Conservation (phyloP, 2,888 invertebrate genomes). For the Hirtodrosophila trivittata region DNA sequence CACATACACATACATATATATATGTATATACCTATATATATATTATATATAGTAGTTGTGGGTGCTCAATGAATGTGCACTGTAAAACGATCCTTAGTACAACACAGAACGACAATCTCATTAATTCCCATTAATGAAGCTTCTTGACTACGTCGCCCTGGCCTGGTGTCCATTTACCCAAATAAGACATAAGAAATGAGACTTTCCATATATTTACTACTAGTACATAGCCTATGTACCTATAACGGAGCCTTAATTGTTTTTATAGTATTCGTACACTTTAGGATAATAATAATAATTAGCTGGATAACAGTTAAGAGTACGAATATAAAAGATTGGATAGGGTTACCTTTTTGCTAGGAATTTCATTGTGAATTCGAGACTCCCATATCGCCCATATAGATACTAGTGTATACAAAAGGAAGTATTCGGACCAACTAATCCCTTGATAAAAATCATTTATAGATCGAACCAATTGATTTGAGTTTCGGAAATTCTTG, state of each 20-base stretch:
- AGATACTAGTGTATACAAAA: too few relatives aligned
- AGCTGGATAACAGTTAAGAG: not conserved
- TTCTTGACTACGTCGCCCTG: slow-evolving; percentile 20
- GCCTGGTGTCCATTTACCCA: slow-evolving; percentile 42
- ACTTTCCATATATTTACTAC: slow-evolving; percentile 40
- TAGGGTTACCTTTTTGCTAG: slow-evolving; percentile 39
- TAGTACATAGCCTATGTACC: too few relatives aligned
- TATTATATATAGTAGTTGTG: too few relatives aligned
- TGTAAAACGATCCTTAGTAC: slow-evolving; percentile 55
- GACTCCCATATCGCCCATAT: too few relatives aligned
- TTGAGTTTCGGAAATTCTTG: slow-evolving; percentile 30
- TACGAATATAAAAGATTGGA: slow-evolving; percentile 2
- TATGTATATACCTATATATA: not conserved
- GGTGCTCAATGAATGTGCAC: slow-evolving; percentile 29
- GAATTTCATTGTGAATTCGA: slow-evolving; percentile 41
- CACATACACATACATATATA: not conserved
- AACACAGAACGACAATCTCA: slow-evolving; percentile 47
- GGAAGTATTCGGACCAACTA: slow-evolving; percentile 19
- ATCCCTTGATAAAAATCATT: slow-evolving; percentile 57
- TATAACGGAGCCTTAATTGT: slow-evolving; percentile 34
- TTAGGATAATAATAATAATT: not conserved
- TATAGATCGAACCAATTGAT: slow-evolving; percentile 49
- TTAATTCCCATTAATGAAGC: slow-evolving; percentile 69
- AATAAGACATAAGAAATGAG: slow-evolving; percentile 51
- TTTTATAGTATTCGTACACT: slow-evolving; percentile 38